phyloP scores from a whole-genome alignment of 2,888 invertebrate species.

The Metellina segmentata region DNA sequence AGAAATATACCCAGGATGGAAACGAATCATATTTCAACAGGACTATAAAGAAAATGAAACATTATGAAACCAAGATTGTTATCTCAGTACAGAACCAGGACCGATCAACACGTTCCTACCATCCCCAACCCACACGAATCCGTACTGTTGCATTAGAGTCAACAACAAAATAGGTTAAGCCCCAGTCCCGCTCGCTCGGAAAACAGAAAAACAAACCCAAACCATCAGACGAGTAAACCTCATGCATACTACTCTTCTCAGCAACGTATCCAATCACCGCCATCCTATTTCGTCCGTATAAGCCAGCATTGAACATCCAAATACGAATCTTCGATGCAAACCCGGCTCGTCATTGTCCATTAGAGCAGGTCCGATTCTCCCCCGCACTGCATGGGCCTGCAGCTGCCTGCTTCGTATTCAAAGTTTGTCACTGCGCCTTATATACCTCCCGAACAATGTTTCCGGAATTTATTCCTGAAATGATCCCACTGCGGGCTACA shows the following conservation, averaged over 20 bases:
- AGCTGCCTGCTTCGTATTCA: background rate
- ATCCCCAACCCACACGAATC: too few relatives aligned
- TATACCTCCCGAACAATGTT: constrained; percentile 26
- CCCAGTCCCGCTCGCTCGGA: background rate
- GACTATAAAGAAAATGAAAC: too few relatives aligned
- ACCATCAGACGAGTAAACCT: background rate
- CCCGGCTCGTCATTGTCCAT: background rate
- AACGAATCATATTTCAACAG: too few relatives aligned
- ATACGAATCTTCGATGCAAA: background rate
- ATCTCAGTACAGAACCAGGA: too few relatives aligned
- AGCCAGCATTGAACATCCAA: background rate
- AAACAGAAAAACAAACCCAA: background rate
- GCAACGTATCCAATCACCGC: background rate
- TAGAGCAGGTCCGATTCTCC: background rate
- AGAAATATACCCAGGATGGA: too few relatives aligned
- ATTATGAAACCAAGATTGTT: too few relatives aligned
- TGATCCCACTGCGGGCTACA: background rate
- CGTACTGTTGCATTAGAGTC: too few relatives aligned
- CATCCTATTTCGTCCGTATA: background rate
- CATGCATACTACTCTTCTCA: background rate
- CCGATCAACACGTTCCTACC: too few relatives aligned
- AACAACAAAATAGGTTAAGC: too few relatives aligned
- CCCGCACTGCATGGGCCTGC: background rate
- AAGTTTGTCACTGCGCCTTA: constrained; percentile 1
- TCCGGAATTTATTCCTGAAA: constrained; percentile 21